Evolutionary conservation across 2,888 invertebrate genomes (phyloP), one percentile per base, ranked within the genome.

Genomic region (Theretra japonica): DNA sequence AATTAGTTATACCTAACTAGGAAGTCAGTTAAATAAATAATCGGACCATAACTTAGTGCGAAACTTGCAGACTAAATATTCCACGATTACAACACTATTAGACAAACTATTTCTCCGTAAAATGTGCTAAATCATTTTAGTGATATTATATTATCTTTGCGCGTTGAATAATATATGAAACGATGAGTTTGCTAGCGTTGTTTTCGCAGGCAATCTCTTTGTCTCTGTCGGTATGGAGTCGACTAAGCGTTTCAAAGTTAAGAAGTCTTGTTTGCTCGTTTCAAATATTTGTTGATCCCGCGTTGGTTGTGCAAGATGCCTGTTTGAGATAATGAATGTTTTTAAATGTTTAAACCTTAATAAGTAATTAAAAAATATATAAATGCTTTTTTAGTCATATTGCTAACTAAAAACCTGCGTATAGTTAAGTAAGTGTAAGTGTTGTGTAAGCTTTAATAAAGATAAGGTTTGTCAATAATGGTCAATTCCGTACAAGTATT

Each of bases 251-350:
- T 88, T 87, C 79, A 76, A 89, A 90, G 88, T 90, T 89, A 87
- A 87, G 88, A 87, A 87, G 88, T 83, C 88, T 88, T 88, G 89
- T 91, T 91, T 86, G 87, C 86, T 83, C 85, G 86, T 85, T 85
- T 86, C 86, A 88, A 88, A 89, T 92, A 91, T 91, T 91, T 91
- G 92, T 89, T 88, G 88, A 91, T 90, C 86, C 88, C 84, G 88
- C 89, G 89, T 89, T 89, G 87, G 90, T 89, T 88, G 86, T 85
- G 86, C 87, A 86, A 89, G 23, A 65, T 48, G 65, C 15, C 65
- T 6, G 48, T 81, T 79, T 80, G 33, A 90, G 90, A 91, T 92
- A 92, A 92, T 92, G 90, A 91, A 92, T 91, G 90, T 89, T 87
- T 88, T 33, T 15, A 21, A 33, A 2, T 58, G 58, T 25, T 59